Evolutionary conservation across 2,113 vertebrate species (phyloP).

Genomic region (Chaenocephalus aceratus): DNA sequence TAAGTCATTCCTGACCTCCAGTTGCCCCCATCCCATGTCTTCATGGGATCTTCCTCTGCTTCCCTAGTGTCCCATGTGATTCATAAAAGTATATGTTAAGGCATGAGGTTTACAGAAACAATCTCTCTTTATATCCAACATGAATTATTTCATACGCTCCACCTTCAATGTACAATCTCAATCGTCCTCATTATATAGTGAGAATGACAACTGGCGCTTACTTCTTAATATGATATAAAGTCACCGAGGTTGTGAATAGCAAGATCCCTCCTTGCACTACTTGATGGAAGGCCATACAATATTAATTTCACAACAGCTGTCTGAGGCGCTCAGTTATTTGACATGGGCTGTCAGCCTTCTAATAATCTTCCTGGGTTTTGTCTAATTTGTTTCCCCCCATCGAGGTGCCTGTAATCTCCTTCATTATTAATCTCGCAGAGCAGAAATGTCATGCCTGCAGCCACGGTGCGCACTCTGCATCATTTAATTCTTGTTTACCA

Average conservation of each 20-base stretch:
- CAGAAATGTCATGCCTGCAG: conserved; percentile 80
- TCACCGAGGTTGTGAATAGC: conserved; percentile 30
- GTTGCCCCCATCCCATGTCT: conserved; percentile 14
- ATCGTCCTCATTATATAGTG: conserved; percentile 55
- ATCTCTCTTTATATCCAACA: conserved; percentile 47
- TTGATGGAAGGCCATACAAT: conserved; percentile 79
- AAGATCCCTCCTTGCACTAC: conserved; percentile 48
- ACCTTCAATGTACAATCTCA: conserved; percentile 35
- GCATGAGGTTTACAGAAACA: conserved; percentile 30
- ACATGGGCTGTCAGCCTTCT: conserved; percentile 71
- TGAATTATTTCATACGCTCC: conserved; percentile 51
- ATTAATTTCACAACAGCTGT: conserved; percentile 81
- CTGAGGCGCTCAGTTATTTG: conserved; percentile 73
- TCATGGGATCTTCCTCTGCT: conserved; percentile 19
- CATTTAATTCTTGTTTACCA: conserved; percentile 81
- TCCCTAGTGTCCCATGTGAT: conserved; percentile 10
- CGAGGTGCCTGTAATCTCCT: conserved; percentile 81
- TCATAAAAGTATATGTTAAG: conserved; percentile 12
- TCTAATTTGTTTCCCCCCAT: conserved; percentile 77
- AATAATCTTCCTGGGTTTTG: conserved; percentile 79
- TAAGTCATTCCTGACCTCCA: conserved; percentile 35
- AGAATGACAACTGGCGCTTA: conserved; percentile 39
- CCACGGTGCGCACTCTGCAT: conserved; percentile 57
- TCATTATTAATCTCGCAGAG: conserved; percentile 82
- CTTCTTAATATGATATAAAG: conserved; percentile 41